Base-by-base conservation (phyloP, 2,797 vertebrate genomes). In the Kryptolebias ocellatus region DNA sequence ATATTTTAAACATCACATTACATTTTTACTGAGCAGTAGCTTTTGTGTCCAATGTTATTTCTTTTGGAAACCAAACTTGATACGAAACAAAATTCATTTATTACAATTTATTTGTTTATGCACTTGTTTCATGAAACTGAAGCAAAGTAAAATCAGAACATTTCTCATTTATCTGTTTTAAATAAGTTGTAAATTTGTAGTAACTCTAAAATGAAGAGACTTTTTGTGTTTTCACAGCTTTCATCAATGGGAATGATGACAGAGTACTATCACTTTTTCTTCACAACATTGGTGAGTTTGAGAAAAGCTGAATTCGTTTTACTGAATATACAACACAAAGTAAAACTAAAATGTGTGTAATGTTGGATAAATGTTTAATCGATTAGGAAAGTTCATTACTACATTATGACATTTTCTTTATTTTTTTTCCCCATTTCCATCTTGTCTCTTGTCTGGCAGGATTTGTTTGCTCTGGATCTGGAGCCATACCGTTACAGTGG, bases 191-290 rank as follows among this genome's bases (percentile, higher is more conserved):
- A 15, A 42, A 10, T 12, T 28, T 44, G 24, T 16, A 31, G 37
- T 14, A 2, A 14, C 5, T 24, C 1, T 24, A 24, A 42, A 29
- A 59, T 29, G 2, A 29, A 27, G 28, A 46, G 0, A 28, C n/a
- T 7, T 60, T 47, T 31, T 3, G 8, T 20, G 20, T 20, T 51
- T 60, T 37, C 34, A 2, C 47, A 61, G 60, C 60, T 61, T 39
- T 61, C 60, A 27, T 98, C 96, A 67, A 97, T 99, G 98, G 98
- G 98, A 70, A 99, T 99, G 98, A 99, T 99, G 98, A 99, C 98
- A 0, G 98, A 99, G 84, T 99, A 98, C 75, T 99, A 99, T 76
- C 98, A 99, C 86, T 99, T 96, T 88, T 97, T 99, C 90, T 99
- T 99, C 83, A 99, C 98, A 51, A 98, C 98, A 17, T 39, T 61